These are phyloP conservation scores for Hyperoodon ampullatus DNA, from an alignment of 2,113 vertebrate genomes.

Conservation along the genomic window DNA sequence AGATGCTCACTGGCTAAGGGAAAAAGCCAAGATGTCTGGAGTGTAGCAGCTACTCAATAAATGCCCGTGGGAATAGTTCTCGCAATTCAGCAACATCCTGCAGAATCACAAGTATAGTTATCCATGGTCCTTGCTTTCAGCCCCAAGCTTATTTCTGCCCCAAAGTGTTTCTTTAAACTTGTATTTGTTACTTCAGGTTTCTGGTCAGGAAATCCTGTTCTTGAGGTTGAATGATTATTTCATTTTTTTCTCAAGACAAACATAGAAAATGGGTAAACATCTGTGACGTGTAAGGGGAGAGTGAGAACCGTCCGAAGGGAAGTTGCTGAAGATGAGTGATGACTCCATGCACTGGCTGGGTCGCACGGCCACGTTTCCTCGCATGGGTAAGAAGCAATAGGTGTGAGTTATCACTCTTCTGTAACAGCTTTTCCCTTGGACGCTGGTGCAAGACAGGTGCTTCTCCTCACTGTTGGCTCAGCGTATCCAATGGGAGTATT, in stretches of 20 bases:
- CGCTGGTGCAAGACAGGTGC: neutral
- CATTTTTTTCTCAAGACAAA: neutral
- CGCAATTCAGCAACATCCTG: rapidly evolving
- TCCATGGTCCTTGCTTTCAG: rapidly evolving
- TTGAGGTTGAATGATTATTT: neutral
- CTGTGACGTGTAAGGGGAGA: neutral
- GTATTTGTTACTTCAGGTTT: neutral
- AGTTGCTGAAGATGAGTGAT: neutral
- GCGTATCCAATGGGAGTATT: neutral
- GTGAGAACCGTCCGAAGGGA: neutral
- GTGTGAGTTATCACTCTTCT: neutral
- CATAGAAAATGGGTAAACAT: neutral
- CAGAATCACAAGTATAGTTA: rapidly evolving
- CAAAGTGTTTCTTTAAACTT: neutral
- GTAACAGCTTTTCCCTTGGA: constrained; percentile 3
- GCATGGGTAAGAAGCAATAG: neutral
- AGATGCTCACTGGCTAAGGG: rapidly evolving
- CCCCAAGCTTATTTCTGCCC: neutral
- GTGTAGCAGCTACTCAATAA: neutral
- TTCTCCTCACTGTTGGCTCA: neutral
- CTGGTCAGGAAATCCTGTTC: neutral
- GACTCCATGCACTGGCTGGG: neutral
- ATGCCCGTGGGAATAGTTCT: rapidly evolving
- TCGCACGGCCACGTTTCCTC: neutral
- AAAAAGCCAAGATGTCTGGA: neutral